Evolutionary conservation across 2,888 invertebrate species (phyloP).

Genomic region (Agriopis leucophaearia): DNA sequence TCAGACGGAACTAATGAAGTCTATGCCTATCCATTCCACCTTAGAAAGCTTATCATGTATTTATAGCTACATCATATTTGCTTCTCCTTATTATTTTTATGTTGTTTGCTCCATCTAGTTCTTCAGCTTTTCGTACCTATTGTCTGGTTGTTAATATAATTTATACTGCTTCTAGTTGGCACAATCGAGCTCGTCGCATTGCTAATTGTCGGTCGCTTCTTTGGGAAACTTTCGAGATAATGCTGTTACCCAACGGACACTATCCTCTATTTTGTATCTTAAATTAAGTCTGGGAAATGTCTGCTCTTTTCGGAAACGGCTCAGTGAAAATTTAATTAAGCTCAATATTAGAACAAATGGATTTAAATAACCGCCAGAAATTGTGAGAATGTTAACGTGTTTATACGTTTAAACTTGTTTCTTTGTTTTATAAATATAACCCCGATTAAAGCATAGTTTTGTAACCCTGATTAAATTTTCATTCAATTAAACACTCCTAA

Average conservation of each 20-base stretch:
- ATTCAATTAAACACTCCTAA: background rate
- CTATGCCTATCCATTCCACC: background rate
- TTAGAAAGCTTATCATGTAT: too few species aligned
- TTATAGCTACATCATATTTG: too few species aligned
- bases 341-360: too few species aligned
- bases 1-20: background rate
- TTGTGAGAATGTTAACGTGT: background rate
- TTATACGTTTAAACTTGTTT: too few species aligned
- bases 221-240: constrained; percentile 56
- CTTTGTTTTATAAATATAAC: too few species aligned
- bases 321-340: constrained; percentile 16
- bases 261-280: constrained; percentile 38
- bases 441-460: too few species aligned
- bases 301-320: constrained; percentile 24
- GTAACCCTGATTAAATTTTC: background rate
- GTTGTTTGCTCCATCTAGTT: constrained; percentile 46
- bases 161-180: constrained; percentile 65
- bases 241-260: constrained; percentile 55
- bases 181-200: constrained; percentile 70
- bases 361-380: too few species aligned
- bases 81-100: background rate
- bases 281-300: constrained; percentile 43
- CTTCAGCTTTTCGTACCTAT: constrained; percentile 43
- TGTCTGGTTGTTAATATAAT: constrained; percentile 70
- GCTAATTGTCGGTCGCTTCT: constrained; percentile 76